These are phyloP conservation scores for Arion vulgaris DNA, from an alignment of 1,140 invertebrate species.

Conservation along the genomic window DNA sequence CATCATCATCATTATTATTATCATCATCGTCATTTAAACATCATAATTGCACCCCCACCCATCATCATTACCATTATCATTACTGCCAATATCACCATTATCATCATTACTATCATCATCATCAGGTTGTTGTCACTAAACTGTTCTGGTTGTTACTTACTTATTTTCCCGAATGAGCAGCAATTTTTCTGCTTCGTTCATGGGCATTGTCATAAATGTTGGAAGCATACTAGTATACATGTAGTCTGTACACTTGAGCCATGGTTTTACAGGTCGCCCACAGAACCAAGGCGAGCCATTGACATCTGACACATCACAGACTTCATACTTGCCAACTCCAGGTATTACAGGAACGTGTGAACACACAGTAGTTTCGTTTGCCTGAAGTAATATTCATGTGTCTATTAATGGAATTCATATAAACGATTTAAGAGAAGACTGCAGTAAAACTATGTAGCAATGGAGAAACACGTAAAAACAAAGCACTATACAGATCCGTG, in stretches of 20 bases:
- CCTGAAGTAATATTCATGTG: not conserved
- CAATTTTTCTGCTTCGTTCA: not conserved
- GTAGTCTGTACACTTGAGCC: conserved; percentile 1
- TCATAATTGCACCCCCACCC: no score
- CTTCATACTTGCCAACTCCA: not conserved
- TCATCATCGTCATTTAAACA: no score
- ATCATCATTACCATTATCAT: no score
- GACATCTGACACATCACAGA: not conserved
- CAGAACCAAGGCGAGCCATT: conserved; percentile 20
- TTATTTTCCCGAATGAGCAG: not conserved
- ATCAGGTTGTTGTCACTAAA: no score
- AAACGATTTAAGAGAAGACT: no score
- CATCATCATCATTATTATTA: no score
- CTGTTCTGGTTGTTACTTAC: not conserved
- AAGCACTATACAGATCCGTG: no score
- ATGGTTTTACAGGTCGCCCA: conserved; percentile 13
- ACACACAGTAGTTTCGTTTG: conserved; percentile 6
- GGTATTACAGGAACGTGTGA: not conserved
- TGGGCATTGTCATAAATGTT: not conserved
- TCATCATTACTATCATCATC: no score
- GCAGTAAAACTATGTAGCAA: no score
- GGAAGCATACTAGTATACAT: not conserved
- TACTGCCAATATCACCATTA: no score
- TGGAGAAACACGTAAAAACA: no score
- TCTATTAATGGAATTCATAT: no score